phyloP scores from a whole-genome alignment of 2,888 invertebrate species.

The Homarus gammarus region DNA sequence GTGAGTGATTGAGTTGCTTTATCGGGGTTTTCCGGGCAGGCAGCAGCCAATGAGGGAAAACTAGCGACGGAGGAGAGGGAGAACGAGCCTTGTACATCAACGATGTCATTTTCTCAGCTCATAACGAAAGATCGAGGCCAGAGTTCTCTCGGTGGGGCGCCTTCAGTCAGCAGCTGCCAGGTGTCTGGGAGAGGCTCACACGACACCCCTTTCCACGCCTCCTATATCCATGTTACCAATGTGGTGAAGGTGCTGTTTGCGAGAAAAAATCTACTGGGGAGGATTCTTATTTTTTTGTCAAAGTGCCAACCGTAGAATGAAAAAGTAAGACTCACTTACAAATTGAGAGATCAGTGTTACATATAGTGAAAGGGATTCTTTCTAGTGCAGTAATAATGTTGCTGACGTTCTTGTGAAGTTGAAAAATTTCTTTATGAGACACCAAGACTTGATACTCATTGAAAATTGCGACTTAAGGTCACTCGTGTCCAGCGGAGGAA shows the following conservation, averaged over 20 bases:
- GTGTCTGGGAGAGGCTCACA: not conserved
- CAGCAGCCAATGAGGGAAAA: conserved; percentile 38
- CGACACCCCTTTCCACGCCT: conserved; percentile 14
- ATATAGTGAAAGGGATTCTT: no score
- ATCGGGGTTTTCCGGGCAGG: conserved; percentile 45
- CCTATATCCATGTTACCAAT: not conserved
- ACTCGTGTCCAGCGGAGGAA: no score
- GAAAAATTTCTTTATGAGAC: no score
- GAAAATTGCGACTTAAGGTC: no score
- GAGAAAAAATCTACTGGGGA: conserved; percentile 1
- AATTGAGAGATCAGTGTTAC: no score
- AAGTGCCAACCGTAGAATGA: not conserved
- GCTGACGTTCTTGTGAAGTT: no score
- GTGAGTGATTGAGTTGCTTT: conserved; percentile 23
- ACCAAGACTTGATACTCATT: no score
- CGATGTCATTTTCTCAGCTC: conserved; percentile 43
- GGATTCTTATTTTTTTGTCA: not conserved
- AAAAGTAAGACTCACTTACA: not conserved
- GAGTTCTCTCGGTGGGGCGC: conserved; percentile 7
- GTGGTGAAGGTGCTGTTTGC: conserved; percentile 6
- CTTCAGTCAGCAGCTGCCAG: not conserved
- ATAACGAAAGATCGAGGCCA: conserved; percentile 41
- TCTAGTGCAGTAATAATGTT: no score
- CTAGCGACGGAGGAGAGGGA: conserved; percentile 3
- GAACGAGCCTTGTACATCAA: conserved; percentile 36